Evolutionary conservation across 2,113 vertebrate genomes (phyloP).

Genomic region (human (Homo sapiens)): GRCh38 chr19:32348501-32349000

Average conservation of each 20-base stretch:
- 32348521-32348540: constrained; percentile 49
- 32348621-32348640: neutral
- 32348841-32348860: neutral
- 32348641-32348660: neutral
- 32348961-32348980: neutral
- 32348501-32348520: constrained; percentile 15
- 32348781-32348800: neutral
- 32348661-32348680: neutral
- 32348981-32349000: neutral
- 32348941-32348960: neutral
- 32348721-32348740: neutral
- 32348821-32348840: neutral
- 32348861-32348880: neutral
- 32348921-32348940: neutral
- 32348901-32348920: neutral
- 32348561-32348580: constrained; percentile 35
- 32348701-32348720: neutral
- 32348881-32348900: neutral
- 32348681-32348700: neutral
- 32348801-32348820: neutral
- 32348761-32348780: neutral
- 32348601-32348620: neutral
- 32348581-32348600: neutral
- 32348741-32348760: neutral
- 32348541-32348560: constrained; percentile 58